Percentiles rank a stretch among this genome's conserved stretches.
Conservation (phyloP, 2,888 invertebrate species). For the Allacma fusca region DNA sequence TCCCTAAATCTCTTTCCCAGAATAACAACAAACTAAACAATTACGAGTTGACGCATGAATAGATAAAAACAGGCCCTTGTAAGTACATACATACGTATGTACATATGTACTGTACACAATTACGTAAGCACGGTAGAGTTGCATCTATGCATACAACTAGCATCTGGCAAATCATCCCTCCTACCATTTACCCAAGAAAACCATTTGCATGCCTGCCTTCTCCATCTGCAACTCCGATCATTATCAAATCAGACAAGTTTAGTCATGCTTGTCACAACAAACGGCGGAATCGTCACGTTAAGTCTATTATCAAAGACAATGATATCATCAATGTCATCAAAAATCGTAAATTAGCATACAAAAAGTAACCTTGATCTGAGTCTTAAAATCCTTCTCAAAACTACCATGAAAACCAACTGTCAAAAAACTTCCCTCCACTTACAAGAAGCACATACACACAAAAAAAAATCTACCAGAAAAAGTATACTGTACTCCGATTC, state of each 20-base stretch:
- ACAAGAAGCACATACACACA: too few species aligned
- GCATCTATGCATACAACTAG: not conserved
- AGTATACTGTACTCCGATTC: too few species aligned
- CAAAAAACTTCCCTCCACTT: not conserved
- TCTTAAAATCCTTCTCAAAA: too few species aligned
- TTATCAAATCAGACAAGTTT: constrained; percentile 8
- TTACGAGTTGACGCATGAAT: too few species aligned
- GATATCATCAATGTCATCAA: constrained; percentile 10
- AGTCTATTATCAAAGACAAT: constrained; percentile 7
- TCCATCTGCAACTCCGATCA: not conserved
- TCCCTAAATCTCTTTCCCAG: not conserved
- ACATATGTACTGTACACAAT: too few species aligned
- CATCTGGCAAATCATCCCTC: not conserved
- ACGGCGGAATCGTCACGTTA: constrained; percentile 10
- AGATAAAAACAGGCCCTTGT: too few species aligned
- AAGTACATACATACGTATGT: too few species aligned
- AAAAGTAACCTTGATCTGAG: not conserved
- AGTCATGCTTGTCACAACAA: constrained; percentile 16
- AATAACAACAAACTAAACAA: not conserved
- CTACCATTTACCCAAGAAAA: not conserved
- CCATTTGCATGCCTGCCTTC: not conserved
- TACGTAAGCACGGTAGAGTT: too few species aligned
- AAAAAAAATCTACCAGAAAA: too few species aligned
- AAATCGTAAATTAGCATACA: constrained; percentile 5
- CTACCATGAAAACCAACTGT: not conserved